Evolutionary conservation across 1,140 invertebrate species (phyloP), one percentile per base, ranked within the genome.

Genomic region (Plodia interpunctella): DNA sequence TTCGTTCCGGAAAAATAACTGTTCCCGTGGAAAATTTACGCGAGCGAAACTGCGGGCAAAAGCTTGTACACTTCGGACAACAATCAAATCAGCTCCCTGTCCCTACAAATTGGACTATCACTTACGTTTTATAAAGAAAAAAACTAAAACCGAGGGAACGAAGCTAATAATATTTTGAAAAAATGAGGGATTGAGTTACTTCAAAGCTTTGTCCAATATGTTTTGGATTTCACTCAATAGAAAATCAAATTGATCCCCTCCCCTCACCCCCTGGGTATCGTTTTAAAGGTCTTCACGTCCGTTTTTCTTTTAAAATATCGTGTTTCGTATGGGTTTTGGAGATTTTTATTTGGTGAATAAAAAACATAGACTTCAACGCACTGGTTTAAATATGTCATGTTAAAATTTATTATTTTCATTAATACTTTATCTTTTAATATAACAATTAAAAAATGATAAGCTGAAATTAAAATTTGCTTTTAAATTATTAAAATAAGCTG

Each of bases 251-350:
- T 53, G 51, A 0, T 8, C 51, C 5, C 13, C 51, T 20, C 51
- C 25, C 19, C 10, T 8, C 51, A 3, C 13, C 51, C 51, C 51
- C 19, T 5, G 51, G 51, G 51, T 10, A 25, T 53, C 51, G 21
- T 53, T 53, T 53, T 53, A 53, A 53, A 53, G 51, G 51, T 53
- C 51, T 53, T 53, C 51, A 21, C 11, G 51, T 53, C 51, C 51
- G 19, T 20, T 53, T 53, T 53, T 52, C 19, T 52, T 53, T 53
- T 53, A 25, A 53, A 53, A 28, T 53, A 53, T 53, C 51, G 51
- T 28, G 51, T 53, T 53, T 21, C 51, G 5, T 21, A 19, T 21
- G 51, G 28, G 51, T 53, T 20, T 13, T 20, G 15, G 49, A 10
- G 18, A 20, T 51, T 53, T 53, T 25, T 53, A 15, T 44, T 44